Conservation (phyloP, 92 coral and sea anemone genomes). For the Epizoanthus rinbou region DNA sequence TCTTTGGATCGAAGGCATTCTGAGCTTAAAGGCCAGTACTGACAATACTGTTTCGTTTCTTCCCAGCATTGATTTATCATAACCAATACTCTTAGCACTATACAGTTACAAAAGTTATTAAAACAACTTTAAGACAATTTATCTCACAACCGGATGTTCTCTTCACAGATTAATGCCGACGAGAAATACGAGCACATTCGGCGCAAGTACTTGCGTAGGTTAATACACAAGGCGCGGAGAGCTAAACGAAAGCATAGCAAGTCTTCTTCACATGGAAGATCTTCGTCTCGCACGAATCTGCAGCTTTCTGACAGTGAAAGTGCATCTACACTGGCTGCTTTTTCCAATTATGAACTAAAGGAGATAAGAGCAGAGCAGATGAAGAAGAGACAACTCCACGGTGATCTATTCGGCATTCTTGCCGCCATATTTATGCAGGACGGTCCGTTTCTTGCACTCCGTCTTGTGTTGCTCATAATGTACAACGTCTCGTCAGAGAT, state of each 20-base stretch:
- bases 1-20: too few relatives aligned
- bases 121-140: too few relatives aligned
- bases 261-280: neutral
- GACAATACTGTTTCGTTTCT: too few relatives aligned
- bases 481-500: constrained; percentile 67
- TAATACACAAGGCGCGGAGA: constrained; percentile 9
- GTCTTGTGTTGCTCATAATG: constrained; percentile 65
- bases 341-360: constrained; percentile 25
- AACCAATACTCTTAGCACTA: too few relatives aligned
- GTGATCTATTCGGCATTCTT: constrained; percentile 82
- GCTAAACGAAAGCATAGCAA: neutral
- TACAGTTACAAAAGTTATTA: too few relatives aligned
- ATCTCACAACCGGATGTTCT: too few relatives aligned
- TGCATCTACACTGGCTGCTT: neutral
- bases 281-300: neutral
- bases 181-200: neutral
- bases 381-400: constrained; percentile 73
- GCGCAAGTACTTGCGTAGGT: constrained; percentile 14
- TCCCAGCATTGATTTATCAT: too few relatives aligned
- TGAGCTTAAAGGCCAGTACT: too few relatives aligned
- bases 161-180: too few relatives aligned
- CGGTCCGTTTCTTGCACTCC: constrained; percentile 75
- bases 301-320: constrained; percentile 8
- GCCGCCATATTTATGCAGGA: constrained; percentile 92
- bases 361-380: constrained; percentile 21